Percentiles rank a stretch among this genome's conserved stretches.
phyloP scores from a whole-genome alignment of 2,113 vertebrate species.

The Cephalophus harveyi region DNA sequence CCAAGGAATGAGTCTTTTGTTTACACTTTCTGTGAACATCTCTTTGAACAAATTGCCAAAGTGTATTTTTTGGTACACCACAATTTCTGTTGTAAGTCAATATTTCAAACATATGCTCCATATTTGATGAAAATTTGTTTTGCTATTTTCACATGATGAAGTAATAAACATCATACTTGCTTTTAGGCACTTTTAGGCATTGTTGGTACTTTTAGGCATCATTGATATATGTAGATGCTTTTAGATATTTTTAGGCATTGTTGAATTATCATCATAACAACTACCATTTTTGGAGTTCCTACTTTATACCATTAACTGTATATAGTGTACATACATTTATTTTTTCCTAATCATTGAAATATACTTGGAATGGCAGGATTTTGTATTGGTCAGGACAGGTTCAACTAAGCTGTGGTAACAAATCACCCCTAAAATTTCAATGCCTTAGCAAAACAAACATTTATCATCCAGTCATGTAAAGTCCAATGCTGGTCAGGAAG shows the following conservation, averaged over 20 bases:
- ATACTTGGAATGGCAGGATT: background rate
- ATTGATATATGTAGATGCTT: background rate
- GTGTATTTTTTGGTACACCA: background rate
- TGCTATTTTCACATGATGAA: background rate
- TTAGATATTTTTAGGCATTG: background rate
- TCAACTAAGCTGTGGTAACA: background rate
- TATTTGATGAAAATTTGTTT: background rate
- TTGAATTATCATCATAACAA: background rate
- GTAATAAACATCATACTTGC: background rate
- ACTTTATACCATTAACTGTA: background rate
- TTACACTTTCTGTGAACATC: background rate
- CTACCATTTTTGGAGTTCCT: background rate
- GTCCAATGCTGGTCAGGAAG: background rate
- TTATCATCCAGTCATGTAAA: background rate
- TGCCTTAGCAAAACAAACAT: background rate
- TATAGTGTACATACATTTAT: background rate
- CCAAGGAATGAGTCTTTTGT: background rate
- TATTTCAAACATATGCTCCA: background rate
- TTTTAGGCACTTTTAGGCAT: background rate
- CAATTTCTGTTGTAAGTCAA: background rate
- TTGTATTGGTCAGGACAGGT: background rate
- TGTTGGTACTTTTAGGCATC: background rate
- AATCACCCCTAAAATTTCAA: background rate
- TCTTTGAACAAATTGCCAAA: constrained; percentile 14
- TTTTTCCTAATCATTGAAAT: background rate